Evolutionary conservation across 2,113 vertebrate species (phyloP).

Genomic region (Typhlomys cinereus): DNA sequence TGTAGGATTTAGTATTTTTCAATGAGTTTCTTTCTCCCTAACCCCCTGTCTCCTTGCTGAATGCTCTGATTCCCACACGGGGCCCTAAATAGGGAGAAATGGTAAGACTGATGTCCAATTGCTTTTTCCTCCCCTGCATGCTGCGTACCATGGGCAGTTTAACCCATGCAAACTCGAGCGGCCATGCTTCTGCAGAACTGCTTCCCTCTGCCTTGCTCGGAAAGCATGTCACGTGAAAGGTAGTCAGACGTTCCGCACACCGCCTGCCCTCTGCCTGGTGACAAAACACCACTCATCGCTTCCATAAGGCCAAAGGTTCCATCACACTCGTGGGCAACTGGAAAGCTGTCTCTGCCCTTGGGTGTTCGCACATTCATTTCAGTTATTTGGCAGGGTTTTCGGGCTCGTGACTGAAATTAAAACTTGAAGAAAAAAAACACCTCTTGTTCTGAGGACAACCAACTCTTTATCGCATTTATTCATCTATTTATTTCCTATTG

Average conservation of each 20-base stretch:
- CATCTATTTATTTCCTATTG: conserved; percentile 53
- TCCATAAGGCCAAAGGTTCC: conserved; percentile 83
- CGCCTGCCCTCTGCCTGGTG: conserved; percentile 86
- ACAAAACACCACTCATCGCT: conserved; percentile 84
- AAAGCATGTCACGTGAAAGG: conserved; percentile 86
- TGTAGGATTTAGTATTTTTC: conserved; percentile 86
- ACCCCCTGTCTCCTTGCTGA: conserved; percentile 88
- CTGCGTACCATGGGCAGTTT: conserved; percentile 83
- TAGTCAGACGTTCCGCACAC: conserved; percentile 76
- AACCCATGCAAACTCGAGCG: conserved; percentile 84
- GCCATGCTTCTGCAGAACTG: conserved; percentile 86
- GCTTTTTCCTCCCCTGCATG: conserved; percentile 89
- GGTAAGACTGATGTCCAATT: conserved; percentile 88
- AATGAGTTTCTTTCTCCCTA: conserved; percentile 90
- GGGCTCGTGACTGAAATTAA: conserved; percentile 53
- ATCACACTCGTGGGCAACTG: conserved; percentile 87
- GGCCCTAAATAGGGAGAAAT: conserved; percentile 92
- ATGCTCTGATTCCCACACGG: conserved; percentile 88
- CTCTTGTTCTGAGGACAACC: conserved; percentile 67
- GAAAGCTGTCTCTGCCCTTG: conserved; percentile 78
- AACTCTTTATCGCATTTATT: conserved; percentile 43
- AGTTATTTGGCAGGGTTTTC: conserved; percentile 52
- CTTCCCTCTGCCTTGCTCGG: conserved; percentile 87
- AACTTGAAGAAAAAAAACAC: conserved; percentile 68
- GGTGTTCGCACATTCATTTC: conserved; percentile 62